phyloP scores from a whole-genome alignment of 1,140 invertebrate genomes.

The Saxidomus purpurata region DNA sequence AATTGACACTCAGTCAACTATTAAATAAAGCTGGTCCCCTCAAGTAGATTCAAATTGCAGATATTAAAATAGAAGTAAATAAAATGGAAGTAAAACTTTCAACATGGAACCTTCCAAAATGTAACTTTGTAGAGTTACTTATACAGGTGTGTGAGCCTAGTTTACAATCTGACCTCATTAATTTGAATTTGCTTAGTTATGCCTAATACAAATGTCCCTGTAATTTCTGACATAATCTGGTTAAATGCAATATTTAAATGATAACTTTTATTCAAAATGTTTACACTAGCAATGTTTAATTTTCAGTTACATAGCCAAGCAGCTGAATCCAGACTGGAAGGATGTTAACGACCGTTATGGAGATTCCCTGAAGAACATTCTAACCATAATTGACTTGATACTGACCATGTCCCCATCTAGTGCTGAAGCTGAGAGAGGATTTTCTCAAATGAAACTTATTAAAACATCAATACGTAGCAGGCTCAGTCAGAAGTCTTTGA shows the following conservation, averaged over 20 bases:
- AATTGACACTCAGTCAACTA: too few relatives aligned
- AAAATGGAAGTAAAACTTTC: too few relatives aligned
- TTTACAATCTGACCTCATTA: too few relatives aligned
- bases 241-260: neutral
- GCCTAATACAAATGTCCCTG: too few relatives aligned
- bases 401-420: slow-evolving; percentile 44
- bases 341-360: neutral
- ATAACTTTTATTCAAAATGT: neutral
- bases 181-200: too few relatives aligned
- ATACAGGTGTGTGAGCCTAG: too few relatives aligned
- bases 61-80: too few relatives aligned
- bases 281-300: neutral
- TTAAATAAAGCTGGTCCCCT: too few relatives aligned
- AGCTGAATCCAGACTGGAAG: neutral
- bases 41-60: too few relatives aligned
- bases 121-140: too few relatives aligned
- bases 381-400: neutral
- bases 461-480: neutral
- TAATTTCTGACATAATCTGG: too few relatives aligned
- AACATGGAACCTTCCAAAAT: too few relatives aligned
- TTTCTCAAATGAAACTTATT: slow-evolving; percentile 43
- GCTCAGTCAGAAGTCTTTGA: neutral
- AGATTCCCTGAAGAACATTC: slow-evolving; percentile 19
- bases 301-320: neutral
- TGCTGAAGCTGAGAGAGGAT: slow-evolving; percentile 43